Percentiles rank a stretch among this genome's conserved stretches.
phyloP scores from a whole-genome alignment of 2,113 vertebrate species.

The Emydura subglobosa region DNA sequence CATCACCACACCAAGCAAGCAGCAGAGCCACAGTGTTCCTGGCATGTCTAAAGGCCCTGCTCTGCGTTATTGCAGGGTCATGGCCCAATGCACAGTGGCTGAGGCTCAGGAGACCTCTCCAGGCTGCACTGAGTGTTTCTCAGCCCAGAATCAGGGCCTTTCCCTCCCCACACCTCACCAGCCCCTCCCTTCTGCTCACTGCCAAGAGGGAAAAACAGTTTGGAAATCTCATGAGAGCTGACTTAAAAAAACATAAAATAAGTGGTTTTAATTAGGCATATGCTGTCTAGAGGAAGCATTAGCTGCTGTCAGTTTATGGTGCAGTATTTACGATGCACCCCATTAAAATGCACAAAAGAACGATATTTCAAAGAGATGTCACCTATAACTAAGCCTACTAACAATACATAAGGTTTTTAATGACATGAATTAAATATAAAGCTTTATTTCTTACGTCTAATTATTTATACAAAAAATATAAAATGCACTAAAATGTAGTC shows the following conservation, averaged over 20 bases:
- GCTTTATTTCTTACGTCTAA: slow-evolving; percentile 46
- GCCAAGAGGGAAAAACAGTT: background rate
- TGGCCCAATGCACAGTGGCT: background rate
- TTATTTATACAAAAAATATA: slow-evolving; percentile 51
- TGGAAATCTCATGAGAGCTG: background rate
- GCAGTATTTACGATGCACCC: slow-evolving; percentile 44
- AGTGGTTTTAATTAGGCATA: slow-evolving; percentile 64
- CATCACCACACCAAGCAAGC: background rate
- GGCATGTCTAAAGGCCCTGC: background rate
- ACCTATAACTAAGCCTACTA: slow-evolving; percentile 58
- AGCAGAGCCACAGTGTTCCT: background rate
- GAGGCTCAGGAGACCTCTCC: background rate
- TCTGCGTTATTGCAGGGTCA: too few relatives aligned
- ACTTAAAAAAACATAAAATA: background rate
- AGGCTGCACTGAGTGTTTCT: background rate
- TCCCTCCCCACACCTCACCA: background rate
- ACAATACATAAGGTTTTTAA: slow-evolving; percentile 26
- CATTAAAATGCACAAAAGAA: slow-evolving; percentile 56
- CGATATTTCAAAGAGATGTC: slow-evolving; percentile 44
- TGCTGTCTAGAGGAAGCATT: slow-evolving; percentile 51
- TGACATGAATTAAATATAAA: slow-evolving; percentile 47
- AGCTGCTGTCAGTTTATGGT: slow-evolving; percentile 49
- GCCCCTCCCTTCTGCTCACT: background rate
- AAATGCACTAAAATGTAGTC: background rate
- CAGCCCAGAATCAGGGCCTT: rapidly evolving